A percentile compares a stretch with the other conserved stretches of the same genome.
Evolutionary conservation across 2,113 vertebrate species (phyloP).

Genomic region (Grallaria varia): DNA sequence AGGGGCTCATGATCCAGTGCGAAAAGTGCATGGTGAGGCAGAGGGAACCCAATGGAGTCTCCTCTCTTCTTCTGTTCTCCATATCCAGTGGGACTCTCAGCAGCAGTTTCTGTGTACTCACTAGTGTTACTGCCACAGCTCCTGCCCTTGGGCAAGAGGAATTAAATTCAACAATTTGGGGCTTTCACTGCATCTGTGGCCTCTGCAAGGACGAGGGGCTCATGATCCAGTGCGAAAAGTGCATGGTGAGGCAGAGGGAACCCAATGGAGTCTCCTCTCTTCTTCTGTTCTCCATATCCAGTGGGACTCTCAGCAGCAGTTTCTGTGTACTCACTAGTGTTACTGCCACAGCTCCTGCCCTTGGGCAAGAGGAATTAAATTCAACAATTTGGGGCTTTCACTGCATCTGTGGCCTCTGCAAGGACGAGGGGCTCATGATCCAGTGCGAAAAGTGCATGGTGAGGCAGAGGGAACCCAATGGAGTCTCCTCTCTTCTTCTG

Average conservation of each 20-base stretch:
- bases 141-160: not conserved
- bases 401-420: slow-evolving; percentile 97
- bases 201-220: slow-evolving; percentile 98
- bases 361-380: not conserved
- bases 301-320: no score
- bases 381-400: no score
- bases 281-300: accelerated
- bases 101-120: accelerated
- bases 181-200: slow-evolving; percentile 86
- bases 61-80: not conserved
- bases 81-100: accelerated
- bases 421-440: slow-evolving; percentile 98
- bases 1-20: slow-evolving; percentile 99
- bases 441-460: slow-evolving; percentile 99
- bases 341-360: not conserved
- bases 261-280: not conserved
- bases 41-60: not conserved
- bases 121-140: no score
- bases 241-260: slow-evolving; percentile 84
- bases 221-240: slow-evolving; percentile 99
- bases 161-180: not conserved
- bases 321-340: no score
- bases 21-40: slow-evolving; percentile 96
- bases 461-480: slow-evolving; percentile 31
- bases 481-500: not conserved